phyloP scores from a whole-genome alignment of 2,797 vertebrate species.

The Enteromius viviparus region DNA sequence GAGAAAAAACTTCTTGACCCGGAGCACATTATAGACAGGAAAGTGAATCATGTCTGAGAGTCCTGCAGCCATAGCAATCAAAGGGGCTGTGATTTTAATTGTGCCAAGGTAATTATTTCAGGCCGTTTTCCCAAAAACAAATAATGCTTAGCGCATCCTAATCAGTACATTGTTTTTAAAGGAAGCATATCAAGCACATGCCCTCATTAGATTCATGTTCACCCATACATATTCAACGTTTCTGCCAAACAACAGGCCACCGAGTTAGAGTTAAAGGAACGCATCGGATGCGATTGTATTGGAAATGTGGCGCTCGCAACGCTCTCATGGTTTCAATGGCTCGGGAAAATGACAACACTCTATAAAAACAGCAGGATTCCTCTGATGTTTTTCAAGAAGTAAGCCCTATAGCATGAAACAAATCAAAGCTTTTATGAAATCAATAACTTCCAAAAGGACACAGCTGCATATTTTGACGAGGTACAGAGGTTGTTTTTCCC shows the following conservation, averaged over 20 bases:
- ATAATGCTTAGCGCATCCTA: slow-evolving; percentile 56
- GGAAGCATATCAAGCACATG: slow-evolving; percentile 50
- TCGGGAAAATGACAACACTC: slow-evolving; percentile 21
- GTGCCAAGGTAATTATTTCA: slow-evolving; percentile 71
- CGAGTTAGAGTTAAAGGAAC: slow-evolving; percentile 2
- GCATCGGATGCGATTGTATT: not conserved
- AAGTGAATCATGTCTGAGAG: slow-evolving; percentile 29
- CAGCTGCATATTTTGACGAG: slow-evolving; percentile 34
- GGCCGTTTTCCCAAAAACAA: slow-evolving; percentile 63
- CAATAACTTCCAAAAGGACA: slow-evolving; percentile 44
- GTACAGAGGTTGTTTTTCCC: slow-evolving; percentile 15
- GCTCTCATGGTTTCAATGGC: not conserved
- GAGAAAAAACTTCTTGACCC: slow-evolving; percentile 29
- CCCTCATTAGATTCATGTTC: slow-evolving; percentile 38
- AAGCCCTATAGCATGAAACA: slow-evolving; percentile 13
- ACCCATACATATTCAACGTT: not conserved
- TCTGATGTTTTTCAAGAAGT: slow-evolving; percentile 37
- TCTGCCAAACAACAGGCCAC: slow-evolving; percentile 10
- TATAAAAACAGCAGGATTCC: slow-evolving; percentile 40
- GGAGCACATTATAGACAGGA: slow-evolving; percentile 34
- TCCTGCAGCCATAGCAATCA: slow-evolving; percentile 51
- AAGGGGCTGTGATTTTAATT: slow-evolving; percentile 64
- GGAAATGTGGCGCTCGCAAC: not conserved
- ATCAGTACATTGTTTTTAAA: slow-evolving; percentile 55
- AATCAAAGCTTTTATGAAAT: slow-evolving; percentile 47